Evolutionary conservation across 2,888 invertebrate species (phyloP), one percentile per base, ranked within the genome.

Genomic region (Machimus rusticus): DNA sequence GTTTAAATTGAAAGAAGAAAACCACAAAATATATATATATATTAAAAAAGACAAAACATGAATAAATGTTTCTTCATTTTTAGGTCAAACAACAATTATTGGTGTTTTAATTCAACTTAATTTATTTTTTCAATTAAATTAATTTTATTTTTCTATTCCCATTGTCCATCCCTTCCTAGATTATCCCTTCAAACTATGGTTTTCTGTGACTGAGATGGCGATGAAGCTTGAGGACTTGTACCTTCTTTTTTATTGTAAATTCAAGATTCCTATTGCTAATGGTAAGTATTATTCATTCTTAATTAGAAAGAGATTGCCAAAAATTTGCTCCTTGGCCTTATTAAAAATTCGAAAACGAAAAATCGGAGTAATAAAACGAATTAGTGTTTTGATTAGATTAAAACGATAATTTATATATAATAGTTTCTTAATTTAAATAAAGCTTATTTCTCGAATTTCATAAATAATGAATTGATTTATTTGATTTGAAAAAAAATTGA

Each of bases 51-150:
- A 94, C 94, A 94, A 94, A 93, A 94, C 93, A 94, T 93, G 94
- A 95, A 95, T 95, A 95, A 95, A 95, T 95, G 95, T 95, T 95
- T 95, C 94, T 94, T 95, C 95, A 95, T 95, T 94, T 95, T 94
- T 94, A 94, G 95, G 94, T 95, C 94, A 94, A 94, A 94, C 94
- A 94, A 90, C 86, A 81, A 55, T 19, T 46, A 86, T 81, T 87
- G 79, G 88, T 88, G 88, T 88, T 88, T 88, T 86, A 88, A 88
- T 88, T 88, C 87, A 87, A 88, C 87, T 87, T 88, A 86, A 87
- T 79, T 87, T 88, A 88, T 88, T 87, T 87, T 51, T 82, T 34
- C 19, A 43, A 74, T 3, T 81, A 14, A 37, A 14, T 12, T 55
- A 31, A 16, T 81, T 81, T 51, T 81, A 39, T 16, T 85, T 34